Conservation (phyloP, 1,140 invertebrate species). For the Brachionus plicatilis region DNA sequence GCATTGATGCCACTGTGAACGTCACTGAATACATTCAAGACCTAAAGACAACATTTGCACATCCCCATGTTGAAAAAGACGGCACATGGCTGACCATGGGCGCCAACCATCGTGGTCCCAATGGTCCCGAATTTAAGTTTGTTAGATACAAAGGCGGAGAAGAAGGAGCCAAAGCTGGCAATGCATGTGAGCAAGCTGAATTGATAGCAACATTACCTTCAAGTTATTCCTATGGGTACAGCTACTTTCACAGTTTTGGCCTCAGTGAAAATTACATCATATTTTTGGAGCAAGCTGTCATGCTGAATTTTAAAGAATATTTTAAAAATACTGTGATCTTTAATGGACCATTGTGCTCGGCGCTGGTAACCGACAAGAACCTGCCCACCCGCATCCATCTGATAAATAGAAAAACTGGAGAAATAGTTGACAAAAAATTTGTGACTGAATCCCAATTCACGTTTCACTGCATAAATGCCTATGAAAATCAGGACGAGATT, state of each 20-base stretch:
- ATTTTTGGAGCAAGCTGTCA: constrained; percentile 59
- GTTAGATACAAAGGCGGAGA: constrained; percentile 23
- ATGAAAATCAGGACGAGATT: constrained; percentile 56
- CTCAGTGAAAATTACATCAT: constrained; percentile 30
- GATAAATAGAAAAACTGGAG: constrained; percentile 54
- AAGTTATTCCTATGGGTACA: not conserved
- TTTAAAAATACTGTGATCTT: constrained; percentile 58
- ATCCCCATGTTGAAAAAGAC: constrained; percentile 70
- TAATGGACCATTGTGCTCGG: constrained; percentile 54
- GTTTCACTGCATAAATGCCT: constrained; percentile 82
- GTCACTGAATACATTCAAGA: constrained; percentile 27
- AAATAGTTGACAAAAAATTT: constrained; percentile 60
- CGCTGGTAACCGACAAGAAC: constrained; percentile 55
- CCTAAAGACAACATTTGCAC: constrained; percentile 48
- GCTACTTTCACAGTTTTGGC: constrained; percentile 32
- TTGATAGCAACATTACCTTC: constrained; percentile 23
- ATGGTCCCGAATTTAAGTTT: not conserved
- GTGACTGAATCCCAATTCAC: constrained; percentile 72
- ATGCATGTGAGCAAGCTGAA: constrained; percentile 30
- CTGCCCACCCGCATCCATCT: constrained; percentile 55
- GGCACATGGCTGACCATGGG: constrained; percentile 73
- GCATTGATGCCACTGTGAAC: constrained; percentile 61
- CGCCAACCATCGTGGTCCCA: not conserved
- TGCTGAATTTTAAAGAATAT: constrained; percentile 61
- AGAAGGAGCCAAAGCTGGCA: not conserved